Conservation (phyloP, 2,797 vertebrate genomes). For the Melanotaenia parkinsoni region DNA sequence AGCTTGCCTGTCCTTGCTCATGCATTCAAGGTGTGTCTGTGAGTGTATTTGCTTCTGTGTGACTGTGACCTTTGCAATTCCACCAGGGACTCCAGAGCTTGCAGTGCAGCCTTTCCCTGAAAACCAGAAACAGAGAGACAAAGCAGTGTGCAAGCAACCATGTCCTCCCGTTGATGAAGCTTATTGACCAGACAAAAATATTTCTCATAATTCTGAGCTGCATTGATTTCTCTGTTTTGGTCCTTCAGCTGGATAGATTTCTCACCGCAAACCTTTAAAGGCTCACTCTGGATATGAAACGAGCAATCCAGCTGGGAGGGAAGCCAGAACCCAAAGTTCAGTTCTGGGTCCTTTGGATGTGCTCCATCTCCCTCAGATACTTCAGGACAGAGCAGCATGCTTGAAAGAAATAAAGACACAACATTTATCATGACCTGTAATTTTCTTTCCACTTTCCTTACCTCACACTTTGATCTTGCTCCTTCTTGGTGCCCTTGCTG, state of each 20-base stretch:
- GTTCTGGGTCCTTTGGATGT: conserved; percentile 15
- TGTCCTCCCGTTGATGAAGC: conserved; percentile 28
- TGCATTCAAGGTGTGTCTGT: conserved; percentile 20
- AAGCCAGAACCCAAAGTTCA: conserved; percentile 16
- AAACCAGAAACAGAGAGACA: conserved; percentile 41
- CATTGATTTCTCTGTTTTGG: conserved; percentile 7
- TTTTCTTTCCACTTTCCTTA: conserved; percentile 19
- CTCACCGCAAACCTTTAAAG: background rate
- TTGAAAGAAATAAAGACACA: conserved; percentile 4
- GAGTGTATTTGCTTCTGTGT: conserved; percentile 39
- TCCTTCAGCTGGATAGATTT: conserved; percentile 9
- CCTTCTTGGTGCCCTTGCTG: conserved; percentile 16
- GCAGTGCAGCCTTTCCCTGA: conserved; percentile 26
- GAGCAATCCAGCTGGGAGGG: conserved; percentile 5
- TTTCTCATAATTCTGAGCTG: conserved; percentile 16
- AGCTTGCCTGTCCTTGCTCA: conserved; percentile 19
- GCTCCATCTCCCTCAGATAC: conserved; percentile 22
- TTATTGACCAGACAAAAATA: conserved; percentile 37
- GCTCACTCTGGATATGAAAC: conserved; percentile 18
- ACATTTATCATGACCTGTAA: conserved; percentile 22
- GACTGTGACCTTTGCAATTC: conserved; percentile 61
- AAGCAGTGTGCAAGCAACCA: conserved; percentile 30
- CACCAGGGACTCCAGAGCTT: conserved; percentile 30
- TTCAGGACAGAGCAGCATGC: background rate
- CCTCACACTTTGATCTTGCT: conserved; percentile 5